phyloP scores from a whole-genome alignment of 2,888 invertebrate genomes.

The Doris montereyensis region DNA sequence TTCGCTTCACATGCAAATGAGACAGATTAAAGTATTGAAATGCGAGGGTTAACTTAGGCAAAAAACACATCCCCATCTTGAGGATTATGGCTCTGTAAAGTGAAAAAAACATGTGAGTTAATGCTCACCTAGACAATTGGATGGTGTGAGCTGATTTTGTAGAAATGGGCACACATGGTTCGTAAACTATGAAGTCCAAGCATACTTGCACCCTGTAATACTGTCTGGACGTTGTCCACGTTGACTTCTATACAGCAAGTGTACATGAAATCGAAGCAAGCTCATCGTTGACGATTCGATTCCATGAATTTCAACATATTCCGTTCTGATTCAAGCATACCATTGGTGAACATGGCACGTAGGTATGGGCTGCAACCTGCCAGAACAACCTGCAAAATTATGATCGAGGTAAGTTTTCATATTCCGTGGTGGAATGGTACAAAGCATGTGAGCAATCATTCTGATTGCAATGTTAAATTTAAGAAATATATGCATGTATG shows the following conservation, averaged over 20 bases:
- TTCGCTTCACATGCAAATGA: too few relatives aligned
- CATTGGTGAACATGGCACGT: constrained; percentile 71
- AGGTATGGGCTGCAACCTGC: constrained; percentile 70
- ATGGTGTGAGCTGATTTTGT: constrained; percentile 66
- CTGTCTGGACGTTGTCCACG: constrained; percentile 67
- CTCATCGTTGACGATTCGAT: constrained; percentile 67
- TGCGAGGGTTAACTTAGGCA: too few relatives aligned
- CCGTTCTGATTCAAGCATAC: constrained; percentile 68
- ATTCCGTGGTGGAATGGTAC: neutral
- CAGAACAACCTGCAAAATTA: constrained; percentile 56
- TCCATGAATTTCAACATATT: constrained; percentile 64
- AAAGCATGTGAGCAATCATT: neutral
- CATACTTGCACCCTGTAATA: constrained; percentile 69
- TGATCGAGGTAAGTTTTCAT: neutral
- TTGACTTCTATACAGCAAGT: constrained; percentile 66
- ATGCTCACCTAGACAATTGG: constrained; percentile 68
- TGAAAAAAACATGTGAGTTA: too few relatives aligned
- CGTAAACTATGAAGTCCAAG: constrained; percentile 63
- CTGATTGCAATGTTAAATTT: too few relatives aligned
- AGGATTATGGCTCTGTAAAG: too few relatives aligned
- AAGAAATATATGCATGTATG: too few relatives aligned
- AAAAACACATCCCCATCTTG: too few relatives aligned
- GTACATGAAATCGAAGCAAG: constrained; percentile 70
- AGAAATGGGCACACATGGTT: constrained; percentile 66
- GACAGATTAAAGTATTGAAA: too few relatives aligned